Conservation (phyloP, 2,888 invertebrate species). For the Oscheius sp. region DNA sequence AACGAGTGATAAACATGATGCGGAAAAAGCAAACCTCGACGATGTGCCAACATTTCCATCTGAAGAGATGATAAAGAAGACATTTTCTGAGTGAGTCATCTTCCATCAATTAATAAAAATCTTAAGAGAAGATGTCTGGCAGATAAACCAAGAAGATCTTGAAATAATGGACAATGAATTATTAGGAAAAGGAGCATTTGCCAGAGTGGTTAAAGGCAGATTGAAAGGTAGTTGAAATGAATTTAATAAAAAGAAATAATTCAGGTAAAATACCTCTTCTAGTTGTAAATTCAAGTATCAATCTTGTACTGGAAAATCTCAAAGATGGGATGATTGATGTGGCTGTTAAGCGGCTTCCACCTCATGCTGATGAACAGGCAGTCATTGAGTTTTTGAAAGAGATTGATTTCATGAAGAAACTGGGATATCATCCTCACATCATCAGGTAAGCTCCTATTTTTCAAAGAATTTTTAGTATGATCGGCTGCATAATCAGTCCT, state of each 20-base stretch:
- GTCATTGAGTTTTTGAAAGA: conserved; percentile 57
- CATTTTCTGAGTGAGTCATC: neutral
- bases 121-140: conserved; percentile 55
- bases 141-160: conserved; percentile 46
- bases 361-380: conserved; percentile 53
- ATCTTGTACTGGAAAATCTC: conserved; percentile 39
- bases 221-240: conserved; percentile 38
- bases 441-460: conserved; percentile 29
- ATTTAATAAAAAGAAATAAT: neutral
- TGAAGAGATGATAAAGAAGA: neutral
- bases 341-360: conserved; percentile 58
- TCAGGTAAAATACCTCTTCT: conserved; percentile 44
- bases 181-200: conserved; percentile 61
- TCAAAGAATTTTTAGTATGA: conserved; percentile 36
- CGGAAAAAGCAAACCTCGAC: no score
- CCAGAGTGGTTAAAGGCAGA: conserved; percentile 57
- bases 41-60: neutral
- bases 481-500: conserved; percentile 55
- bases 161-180: conserved; percentile 49
- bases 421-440: conserved; percentile 59
- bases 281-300: conserved; percentile 37
- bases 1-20: neutral
- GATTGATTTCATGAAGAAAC: conserved; percentile 61
- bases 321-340: conserved; percentile 46
- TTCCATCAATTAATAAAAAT: neutral